A percentile compares a stretch with the other conserved stretches of the same genome.
Conservation (phyloP, 2,888 invertebrate species). For the Linnaemya vulpina region DNA sequence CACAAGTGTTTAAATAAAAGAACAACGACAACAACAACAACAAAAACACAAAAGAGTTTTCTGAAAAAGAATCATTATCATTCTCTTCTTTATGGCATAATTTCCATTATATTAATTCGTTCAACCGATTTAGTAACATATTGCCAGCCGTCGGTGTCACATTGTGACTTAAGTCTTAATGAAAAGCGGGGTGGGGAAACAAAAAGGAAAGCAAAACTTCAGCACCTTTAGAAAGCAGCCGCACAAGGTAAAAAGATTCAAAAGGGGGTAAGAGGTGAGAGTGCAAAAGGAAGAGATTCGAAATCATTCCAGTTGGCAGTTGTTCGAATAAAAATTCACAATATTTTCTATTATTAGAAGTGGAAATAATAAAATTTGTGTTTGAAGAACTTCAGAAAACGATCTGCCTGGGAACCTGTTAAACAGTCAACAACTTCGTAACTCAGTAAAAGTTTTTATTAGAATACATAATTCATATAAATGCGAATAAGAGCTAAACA, state of each 20-base stretch:
- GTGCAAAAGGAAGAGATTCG: no score
- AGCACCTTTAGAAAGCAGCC: not conserved
- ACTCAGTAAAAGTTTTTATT: no score
- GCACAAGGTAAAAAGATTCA: not conserved
- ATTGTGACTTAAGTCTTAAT: not conserved
- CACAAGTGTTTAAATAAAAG: not conserved
- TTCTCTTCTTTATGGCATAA: not conserved
- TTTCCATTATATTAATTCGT: not conserved
- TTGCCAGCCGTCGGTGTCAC: not conserved
- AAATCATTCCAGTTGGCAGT: no score
- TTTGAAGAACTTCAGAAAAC: no score
- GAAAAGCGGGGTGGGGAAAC: not conserved
- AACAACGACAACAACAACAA: not conserved
- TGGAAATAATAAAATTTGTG: no score
- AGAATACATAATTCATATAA: no score
- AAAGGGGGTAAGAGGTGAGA: no score
- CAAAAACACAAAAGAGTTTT: not conserved
- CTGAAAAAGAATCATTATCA: not conserved
- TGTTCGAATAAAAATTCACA: no score
- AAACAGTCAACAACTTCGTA: no score
- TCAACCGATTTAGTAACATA: not conserved
- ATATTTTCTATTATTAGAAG: no score
- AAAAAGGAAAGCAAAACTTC: not conserved
- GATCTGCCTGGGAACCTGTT: no score
- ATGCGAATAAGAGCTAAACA: no score